phyloP scores from a whole-genome alignment of 2,797 vertebrate genomes.

The Loriculus beryllinus region DNA sequence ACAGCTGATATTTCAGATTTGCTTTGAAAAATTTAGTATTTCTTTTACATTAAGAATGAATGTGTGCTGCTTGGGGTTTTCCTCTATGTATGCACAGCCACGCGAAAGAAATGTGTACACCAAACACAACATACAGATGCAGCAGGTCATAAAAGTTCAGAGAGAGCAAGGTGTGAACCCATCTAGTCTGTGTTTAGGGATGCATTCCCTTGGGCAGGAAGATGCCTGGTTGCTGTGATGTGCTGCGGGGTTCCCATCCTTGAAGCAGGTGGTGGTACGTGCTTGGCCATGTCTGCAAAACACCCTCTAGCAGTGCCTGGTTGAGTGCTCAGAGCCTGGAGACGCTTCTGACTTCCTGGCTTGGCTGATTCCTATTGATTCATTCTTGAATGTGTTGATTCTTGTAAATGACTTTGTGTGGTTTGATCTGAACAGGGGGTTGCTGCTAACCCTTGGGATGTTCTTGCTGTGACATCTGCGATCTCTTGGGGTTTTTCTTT shows the following conservation, averaged over 20 bases:
- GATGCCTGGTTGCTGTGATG: fast-evolving
- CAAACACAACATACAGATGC: neutral
- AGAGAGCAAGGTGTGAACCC: neutral
- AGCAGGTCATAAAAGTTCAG: neutral
- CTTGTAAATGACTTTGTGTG: neutral
- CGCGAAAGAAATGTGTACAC: neutral
- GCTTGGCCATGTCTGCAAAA: neutral
- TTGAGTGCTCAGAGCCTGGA: neutral
- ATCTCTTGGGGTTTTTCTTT: neutral
- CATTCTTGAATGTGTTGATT: neutral
- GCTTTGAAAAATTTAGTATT: neutral
- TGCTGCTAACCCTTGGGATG: neutral
- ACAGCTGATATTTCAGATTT: neutral
- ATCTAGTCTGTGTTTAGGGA: fast-evolving
- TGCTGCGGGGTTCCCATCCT: neutral
- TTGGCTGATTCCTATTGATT: neutral
- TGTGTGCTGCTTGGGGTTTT: neutral
- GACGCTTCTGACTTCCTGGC: neutral
- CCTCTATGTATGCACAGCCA: neutral
- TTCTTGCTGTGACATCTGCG: neutral
- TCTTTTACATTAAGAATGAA: neutral
- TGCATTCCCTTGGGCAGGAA: neutral
- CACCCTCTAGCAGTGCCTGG: neutral
- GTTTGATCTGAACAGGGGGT: neutral
- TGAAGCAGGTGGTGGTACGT: neutral